Evolutionary conservation across 2,888 invertebrate species (phyloP).

Genomic region (Iphiclides podalirius): DNA sequence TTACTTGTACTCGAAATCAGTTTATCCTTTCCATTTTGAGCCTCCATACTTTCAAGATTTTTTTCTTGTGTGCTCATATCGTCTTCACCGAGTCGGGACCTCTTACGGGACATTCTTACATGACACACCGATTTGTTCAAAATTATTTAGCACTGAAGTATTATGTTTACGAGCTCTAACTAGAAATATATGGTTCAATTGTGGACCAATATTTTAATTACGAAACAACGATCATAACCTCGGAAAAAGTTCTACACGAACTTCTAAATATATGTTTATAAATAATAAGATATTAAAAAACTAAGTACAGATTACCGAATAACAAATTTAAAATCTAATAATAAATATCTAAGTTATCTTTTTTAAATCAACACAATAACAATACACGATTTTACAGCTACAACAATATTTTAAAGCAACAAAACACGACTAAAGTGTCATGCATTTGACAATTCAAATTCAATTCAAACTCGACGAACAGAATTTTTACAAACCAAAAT

Average conservation of each 20-base stretch:
- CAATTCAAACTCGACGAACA: neutral
- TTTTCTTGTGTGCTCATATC: conserved; percentile 59
- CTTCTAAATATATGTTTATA: neutral
- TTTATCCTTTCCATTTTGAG: conserved; percentile 54
- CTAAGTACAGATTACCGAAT: neutral
- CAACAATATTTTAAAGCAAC: conserved; percentile 13
- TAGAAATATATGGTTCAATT: too few relatives aligned
- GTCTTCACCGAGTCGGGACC: conserved; percentile 52
- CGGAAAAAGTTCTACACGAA: conserved; percentile 4
- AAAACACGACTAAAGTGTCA: conserved; percentile 24
- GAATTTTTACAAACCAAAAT: too few relatives aligned
- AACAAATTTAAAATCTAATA: neutral
- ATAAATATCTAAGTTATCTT: conserved; percentile 2
- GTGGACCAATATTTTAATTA: too few relatives aligned
- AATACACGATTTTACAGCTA: neutral
- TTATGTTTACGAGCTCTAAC: neutral
- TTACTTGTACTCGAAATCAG: conserved; percentile 49
- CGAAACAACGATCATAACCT: too few relatives aligned
- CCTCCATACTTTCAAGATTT: conserved; percentile 48
- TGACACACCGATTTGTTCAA: conserved; percentile 37
- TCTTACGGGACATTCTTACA: conserved; percentile 74
- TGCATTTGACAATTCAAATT: conserved; percentile 14
- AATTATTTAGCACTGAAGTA: neutral
- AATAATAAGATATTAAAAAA: neutral
- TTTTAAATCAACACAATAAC: conserved; percentile 2